Conservation (phyloP, 2,888 invertebrate genomes). For the Drosophila austrosaltans region DNA sequence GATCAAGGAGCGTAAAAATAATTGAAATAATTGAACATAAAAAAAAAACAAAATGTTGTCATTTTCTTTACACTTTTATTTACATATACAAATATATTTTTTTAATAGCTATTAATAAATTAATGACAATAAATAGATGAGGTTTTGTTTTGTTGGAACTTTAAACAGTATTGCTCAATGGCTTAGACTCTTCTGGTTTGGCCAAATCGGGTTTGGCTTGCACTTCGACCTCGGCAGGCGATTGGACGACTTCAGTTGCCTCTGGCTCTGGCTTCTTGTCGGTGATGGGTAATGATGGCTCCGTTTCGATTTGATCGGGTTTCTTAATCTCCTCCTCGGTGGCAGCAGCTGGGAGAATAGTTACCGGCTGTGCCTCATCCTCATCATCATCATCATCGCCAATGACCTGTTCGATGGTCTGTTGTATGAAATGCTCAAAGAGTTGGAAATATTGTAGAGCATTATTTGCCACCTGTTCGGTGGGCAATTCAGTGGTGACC, state of each 20-base stretch:
- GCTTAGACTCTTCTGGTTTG: conserved; percentile 21
- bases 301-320: conserved; percentile 29
- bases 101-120: conserved; percentile 59
- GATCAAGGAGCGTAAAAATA: conserved; percentile 32
- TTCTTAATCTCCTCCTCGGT: conserved; percentile 49
- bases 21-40: not conserved
- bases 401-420: conserved; percentile 81
- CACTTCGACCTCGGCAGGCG: not conserved
- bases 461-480: conserved; percentile 80
- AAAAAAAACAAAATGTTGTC: not conserved
- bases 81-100: conserved; percentile 17
- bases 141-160: conserved; percentile 9
- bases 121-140: conserved; percentile 60
- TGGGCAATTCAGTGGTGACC: conserved; percentile 79
- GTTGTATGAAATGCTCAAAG: conserved; percentile 81
- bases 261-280: conserved; percentile 24
- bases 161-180: conserved; percentile 52
- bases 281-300: conserved; percentile 6
- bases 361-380: conserved; percentile 54
- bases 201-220: conserved; percentile 8
- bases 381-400: conserved; percentile 79
- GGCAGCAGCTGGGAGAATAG: conserved; percentile 20
- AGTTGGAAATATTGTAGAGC: conserved; percentile 82
- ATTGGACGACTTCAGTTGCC: conserved; percentile 9
- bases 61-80: not conserved